Percentiles rank a stretch among this genome's conserved stretches.
Conservation (phyloP, 1,140 invertebrate species). For the Homalodisca vitripennis region DNA sequence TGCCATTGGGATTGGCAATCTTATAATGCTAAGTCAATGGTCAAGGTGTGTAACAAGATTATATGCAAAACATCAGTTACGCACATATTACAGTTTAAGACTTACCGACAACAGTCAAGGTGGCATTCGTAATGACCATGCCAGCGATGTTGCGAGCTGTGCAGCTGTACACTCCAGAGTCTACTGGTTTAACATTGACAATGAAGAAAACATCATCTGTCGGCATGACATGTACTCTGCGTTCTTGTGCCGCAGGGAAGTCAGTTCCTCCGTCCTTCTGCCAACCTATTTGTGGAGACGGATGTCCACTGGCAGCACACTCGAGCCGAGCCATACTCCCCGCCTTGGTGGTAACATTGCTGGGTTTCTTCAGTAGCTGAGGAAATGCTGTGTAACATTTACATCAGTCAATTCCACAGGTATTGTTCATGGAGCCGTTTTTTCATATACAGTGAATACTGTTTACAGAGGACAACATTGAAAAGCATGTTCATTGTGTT, state of each 20-base stretch:
- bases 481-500: no score
- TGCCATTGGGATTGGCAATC: no score
- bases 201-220: constrained; percentile 92
- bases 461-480: no score
- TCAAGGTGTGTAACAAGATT: no score
- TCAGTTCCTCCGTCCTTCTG: constrained; percentile 86
- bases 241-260: constrained; percentile 91
- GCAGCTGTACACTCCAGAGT: constrained; percentile 92
- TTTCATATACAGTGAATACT: no score
- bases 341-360: constrained; percentile 78
- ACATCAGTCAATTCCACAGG: no score
- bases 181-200: constrained; percentile 79
- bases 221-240: constrained; percentile 89
- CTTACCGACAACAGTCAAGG: constrained; percentile 78
- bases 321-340: constrained; percentile 85
- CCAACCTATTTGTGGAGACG: constrained; percentile 85
- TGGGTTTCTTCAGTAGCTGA: constrained; percentile 80
- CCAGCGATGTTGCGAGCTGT: constrained; percentile 89
- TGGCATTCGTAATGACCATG: constrained; percentile 81
- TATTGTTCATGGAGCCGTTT: no score
- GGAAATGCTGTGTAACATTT: constrained; percentile 75
- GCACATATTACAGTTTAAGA: no score
- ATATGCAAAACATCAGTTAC: no score
- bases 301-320: constrained; percentile 88
- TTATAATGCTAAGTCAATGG: no score